phyloP scores from a whole-genome alignment of 2,888 invertebrate species.

The Aquatica leii region DNA sequence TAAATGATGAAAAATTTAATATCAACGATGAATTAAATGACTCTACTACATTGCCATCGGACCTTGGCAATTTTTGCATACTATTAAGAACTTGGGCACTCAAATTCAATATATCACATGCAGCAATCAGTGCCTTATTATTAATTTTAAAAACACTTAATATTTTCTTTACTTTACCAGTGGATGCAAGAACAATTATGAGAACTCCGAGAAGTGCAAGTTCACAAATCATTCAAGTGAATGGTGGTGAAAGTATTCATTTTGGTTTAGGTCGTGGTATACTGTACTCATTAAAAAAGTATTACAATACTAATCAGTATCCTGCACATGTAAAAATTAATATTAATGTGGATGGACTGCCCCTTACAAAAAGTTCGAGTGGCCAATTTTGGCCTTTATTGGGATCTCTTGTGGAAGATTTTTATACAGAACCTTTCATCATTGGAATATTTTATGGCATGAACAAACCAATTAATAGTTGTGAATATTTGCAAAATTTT shows the following conservation, averaged over 20 bases:
- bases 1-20: too few relatives aligned
- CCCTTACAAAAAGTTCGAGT: conserved; percentile 39
- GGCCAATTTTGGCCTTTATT: conserved; percentile 45
- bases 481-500: conserved; percentile 39
- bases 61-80: too few relatives aligned
- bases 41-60: too few relatives aligned
- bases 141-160: conserved; percentile 3
- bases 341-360: conserved; percentile 43
- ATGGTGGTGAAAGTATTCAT: conserved; percentile 34
- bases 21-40: too few relatives aligned
- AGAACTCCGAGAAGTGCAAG: conserved; percentile 2
- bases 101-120: neutral
- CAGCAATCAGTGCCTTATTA: neutral
- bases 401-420: conserved; percentile 16
- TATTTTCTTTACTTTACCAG: neutral
- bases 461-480: conserved; percentile 36
- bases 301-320: conserved; percentile 9
- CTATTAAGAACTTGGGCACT: neutral
- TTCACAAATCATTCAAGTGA: neutral
- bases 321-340: conserved; percentile 26
- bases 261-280: conserved; percentile 30
- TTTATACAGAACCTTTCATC: conserved; percentile 30
- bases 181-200: too few relatives aligned
- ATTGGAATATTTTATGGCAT: conserved; percentile 35
- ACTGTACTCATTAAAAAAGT: conserved; percentile 27